A percentile compares a stretch with the other conserved stretches of the same genome.
Conservation (phyloP, 2,113 vertebrate species). For the Nothoprocta perdicaria region DNA sequence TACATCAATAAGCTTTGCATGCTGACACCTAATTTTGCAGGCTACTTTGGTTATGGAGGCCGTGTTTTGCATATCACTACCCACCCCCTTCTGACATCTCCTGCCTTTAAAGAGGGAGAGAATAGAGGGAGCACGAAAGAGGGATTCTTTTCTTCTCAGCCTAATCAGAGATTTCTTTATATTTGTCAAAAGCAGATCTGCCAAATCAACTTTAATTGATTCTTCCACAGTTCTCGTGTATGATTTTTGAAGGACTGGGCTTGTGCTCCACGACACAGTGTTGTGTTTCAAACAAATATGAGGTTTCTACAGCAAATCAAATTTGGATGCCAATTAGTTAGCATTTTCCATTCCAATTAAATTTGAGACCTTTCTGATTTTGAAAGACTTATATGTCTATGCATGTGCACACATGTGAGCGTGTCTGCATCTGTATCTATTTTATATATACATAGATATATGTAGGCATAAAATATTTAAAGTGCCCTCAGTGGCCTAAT, state of each 20-base stretch:
- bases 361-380: constrained; percentile 84
- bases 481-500: constrained; percentile 70
- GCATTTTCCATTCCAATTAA: constrained; percentile 84
- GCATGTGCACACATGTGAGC: neutral
- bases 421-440: constrained; percentile 3
- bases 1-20: constrained; percentile 99
- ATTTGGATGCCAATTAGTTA: constrained; percentile 85
- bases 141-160: constrained; percentile 67
- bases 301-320: constrained; percentile 84
- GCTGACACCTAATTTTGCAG: constrained; percentile 99
- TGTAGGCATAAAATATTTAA: constrained; percentile 40
- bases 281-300: constrained; percentile 84
- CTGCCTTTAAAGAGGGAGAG: constrained; percentile 90
- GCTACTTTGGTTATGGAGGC: constrained; percentile 98
- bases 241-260: constrained; percentile 81
- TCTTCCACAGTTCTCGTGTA: constrained; percentile 76
- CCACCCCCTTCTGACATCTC: constrained; percentile 91
- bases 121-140: constrained; percentile 67
- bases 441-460: constrained; percentile 43
- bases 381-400: constrained; percentile 69
- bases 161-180: constrained; percentile 83
- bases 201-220: constrained; percentile 91
- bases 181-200: constrained; percentile 84
- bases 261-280: constrained; percentile 80
- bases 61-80: constrained; percentile 98